These are phyloP conservation scores for Seira ritae DNA, from an alignment of 2,888 invertebrate species.

Conservation along the genomic window DNA sequence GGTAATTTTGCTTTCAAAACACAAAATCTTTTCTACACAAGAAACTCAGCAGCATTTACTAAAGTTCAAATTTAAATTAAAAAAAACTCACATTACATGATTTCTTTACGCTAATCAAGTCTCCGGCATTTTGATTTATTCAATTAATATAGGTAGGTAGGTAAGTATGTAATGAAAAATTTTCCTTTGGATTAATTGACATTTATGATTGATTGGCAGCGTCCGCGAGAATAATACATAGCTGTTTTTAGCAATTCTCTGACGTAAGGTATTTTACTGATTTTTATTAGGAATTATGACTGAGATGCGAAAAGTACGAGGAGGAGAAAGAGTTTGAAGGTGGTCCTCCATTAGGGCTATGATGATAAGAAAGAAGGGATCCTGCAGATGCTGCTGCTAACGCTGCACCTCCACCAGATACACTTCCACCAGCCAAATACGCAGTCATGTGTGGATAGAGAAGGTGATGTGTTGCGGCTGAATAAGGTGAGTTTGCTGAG, in stretches of 20 bases:
- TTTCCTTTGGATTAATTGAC: no score
- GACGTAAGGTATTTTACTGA: no score
- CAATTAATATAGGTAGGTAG: neutral
- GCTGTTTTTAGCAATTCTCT: no score
- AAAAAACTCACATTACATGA: no score
- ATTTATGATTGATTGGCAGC: no score
- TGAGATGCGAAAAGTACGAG: constrained; percentile 73
- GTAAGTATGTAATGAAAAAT: no score
- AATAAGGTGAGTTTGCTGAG: constrained; percentile 71
- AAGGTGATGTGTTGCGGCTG: constrained; percentile 73
- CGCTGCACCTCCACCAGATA: constrained; percentile 67
- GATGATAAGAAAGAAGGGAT: constrained; percentile 70
- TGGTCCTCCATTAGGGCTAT: constrained; percentile 67
- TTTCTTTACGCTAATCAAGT: no score
- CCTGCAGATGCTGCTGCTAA: constrained; percentile 64
- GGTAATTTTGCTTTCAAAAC: no score
- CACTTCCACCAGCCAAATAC: constrained; percentile 71
- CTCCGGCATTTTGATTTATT: neutral
- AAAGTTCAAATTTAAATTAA: no score
- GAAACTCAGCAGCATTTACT: no score
- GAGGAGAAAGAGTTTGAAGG: constrained; percentile 71
- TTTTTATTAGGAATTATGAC: constrained; percentile 71
- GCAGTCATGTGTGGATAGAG: constrained; percentile 73
- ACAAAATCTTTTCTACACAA: no score
- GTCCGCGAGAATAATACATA: no score